Percentiles rank a stretch among this genome's conserved stretches.
phyloP scores from a whole-genome alignment of 2,888 invertebrate species.

The Amiota communis region DNA sequence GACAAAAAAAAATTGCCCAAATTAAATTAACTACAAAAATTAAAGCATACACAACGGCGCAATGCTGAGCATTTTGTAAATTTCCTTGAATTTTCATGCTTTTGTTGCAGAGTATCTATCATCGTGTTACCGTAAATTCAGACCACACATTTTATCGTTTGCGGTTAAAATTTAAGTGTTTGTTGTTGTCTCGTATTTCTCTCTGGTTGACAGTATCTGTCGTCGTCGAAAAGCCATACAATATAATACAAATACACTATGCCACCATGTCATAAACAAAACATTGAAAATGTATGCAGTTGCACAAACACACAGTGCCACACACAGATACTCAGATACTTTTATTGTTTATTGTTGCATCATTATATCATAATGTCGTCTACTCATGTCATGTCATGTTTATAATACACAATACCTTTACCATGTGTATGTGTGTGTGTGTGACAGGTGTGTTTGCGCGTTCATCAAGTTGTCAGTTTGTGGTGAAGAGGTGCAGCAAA shows the following conservation, averaged over 20 bases:
- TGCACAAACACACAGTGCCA: not conserved
- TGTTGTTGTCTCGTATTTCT: not conserved
- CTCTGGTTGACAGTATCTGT: too few species aligned
- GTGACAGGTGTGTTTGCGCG: not conserved
- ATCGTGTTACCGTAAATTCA: too few species aligned
- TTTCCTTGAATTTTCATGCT: too few species aligned
- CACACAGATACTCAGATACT: not conserved
- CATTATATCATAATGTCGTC: too few species aligned
- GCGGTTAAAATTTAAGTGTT: not conserved
- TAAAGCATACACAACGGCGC: too few species aligned
- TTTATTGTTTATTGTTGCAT: slow-evolving; percentile 3
- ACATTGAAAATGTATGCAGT: not conserved
- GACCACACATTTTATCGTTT: too few species aligned
- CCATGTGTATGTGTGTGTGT: not conserved
- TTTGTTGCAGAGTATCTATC: too few species aligned
- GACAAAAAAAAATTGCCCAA: too few species aligned
- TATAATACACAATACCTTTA: not conserved
- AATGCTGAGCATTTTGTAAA: too few species aligned
- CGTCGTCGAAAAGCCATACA: too few species aligned
- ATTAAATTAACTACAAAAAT: too few species aligned
- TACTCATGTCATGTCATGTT: not conserved
- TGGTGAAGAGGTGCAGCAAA: not conserved
- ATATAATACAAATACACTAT: too few species aligned
- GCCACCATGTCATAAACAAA: not conserved
- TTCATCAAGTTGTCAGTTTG: slow-evolving; percentile 10